These are phyloP conservation scores for Pantelozetes paolii DNA, from an alignment of 2,888 invertebrate species.

Conservation along the genomic window DNA sequence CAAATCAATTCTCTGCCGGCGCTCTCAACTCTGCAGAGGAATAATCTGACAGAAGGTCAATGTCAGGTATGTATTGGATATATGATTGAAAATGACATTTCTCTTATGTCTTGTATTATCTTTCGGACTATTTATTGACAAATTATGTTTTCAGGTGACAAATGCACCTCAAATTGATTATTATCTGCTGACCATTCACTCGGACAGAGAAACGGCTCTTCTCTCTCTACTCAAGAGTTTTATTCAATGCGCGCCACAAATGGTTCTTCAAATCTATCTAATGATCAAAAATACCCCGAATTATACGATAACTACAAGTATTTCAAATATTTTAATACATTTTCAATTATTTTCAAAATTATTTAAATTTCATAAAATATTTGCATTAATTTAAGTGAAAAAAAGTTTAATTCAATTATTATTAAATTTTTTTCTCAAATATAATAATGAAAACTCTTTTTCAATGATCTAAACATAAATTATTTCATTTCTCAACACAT, in stretches of 20 bases:
- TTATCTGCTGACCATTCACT: slow-evolving; percentile 50
- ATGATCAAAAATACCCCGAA: slow-evolving; percentile 46
- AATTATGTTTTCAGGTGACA: slow-evolving; percentile 13
- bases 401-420: too few species aligned
- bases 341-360: too few species aligned
- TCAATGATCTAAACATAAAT: slow-evolving; percentile 21
- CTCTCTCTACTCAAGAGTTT: slow-evolving; percentile 50
- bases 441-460: too few species aligned
- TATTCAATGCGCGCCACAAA: slow-evolving; percentile 51
- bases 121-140: too few species aligned
- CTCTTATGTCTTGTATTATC: too few species aligned
- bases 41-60: slow-evolving; percentile 21
- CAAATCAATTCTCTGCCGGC: slow-evolving; percentile 36
- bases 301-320: slow-evolving; percentile 7
- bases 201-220: slow-evolving; percentile 50
- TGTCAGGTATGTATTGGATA: neutral
- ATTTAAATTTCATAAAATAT: too few species aligned
- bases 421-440: too few species aligned
- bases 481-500: slow-evolving; percentile 29
- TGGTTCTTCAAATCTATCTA: slow-evolving; percentile 51
- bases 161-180: slow-evolving; percentile 46
- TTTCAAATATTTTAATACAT: neutral
- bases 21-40: slow-evolving; percentile 42
- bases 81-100: neutral
- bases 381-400: neutral